Conservation (phyloP, 2,888 invertebrate genomes). For the Carpatolechia fugitivella region DNA sequence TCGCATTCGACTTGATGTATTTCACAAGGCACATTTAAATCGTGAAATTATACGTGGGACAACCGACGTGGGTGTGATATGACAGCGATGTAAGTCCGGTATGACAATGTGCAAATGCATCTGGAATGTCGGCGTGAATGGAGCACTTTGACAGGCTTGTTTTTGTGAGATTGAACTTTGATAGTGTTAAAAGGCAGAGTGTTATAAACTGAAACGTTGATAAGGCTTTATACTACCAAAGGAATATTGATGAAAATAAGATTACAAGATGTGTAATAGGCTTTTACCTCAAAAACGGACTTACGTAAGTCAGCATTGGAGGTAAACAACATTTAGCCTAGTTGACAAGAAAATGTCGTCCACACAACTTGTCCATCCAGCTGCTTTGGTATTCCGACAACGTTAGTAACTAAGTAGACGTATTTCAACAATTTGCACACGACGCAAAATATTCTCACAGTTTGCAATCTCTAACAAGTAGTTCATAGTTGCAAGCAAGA, state of each 20-base stretch:
- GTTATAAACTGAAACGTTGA: too few relatives aligned
- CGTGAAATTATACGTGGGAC: slow-evolving; percentile 65
- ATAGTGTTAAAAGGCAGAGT: background rate
- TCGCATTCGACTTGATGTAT: slow-evolving; percentile 53
- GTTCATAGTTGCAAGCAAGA: slow-evolving; percentile 3
- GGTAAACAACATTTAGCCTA: background rate
- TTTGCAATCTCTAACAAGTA: slow-evolving; percentile 1
- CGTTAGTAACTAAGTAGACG: background rate
- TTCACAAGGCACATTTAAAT: slow-evolving; percentile 68
- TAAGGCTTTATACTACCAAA: too few relatives aligned
- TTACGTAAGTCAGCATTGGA: background rate
- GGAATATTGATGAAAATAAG: too few relatives aligned
- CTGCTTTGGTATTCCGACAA: slow-evolving; percentile 4
- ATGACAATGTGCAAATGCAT: slow-evolving; percentile 68
- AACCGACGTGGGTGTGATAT: slow-evolving; percentile 61
- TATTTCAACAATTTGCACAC: slow-evolving; percentile 4
- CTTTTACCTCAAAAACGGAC: too few relatives aligned
- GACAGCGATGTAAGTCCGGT: slow-evolving; percentile 59
- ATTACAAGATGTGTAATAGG: too few relatives aligned
- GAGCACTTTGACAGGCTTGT: slow-evolving; percentile 6
- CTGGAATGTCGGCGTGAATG: slow-evolving; percentile 14
- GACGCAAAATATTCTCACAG: slow-evolving; percentile 2
- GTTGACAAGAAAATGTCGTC: slow-evolving; percentile 5
- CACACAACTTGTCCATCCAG: slow-evolving; percentile 5
- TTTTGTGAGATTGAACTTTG: slow-evolving; percentile 9